Base-by-base conservation (phyloP, 2,888 invertebrate species). In the Vesta saturnalis region DNA sequence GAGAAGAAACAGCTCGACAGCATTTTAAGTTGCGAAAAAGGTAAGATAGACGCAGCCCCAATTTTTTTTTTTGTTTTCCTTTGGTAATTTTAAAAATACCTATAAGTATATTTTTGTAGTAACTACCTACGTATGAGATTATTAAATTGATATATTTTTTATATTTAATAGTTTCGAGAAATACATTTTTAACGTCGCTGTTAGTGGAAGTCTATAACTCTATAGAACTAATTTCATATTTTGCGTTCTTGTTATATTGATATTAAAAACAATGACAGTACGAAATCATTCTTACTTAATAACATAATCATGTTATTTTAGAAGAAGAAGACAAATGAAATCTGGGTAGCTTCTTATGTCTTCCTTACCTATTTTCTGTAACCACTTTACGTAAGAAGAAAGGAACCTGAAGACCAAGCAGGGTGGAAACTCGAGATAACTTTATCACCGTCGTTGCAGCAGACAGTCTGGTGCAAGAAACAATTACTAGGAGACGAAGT, bases 1-100 rank as follows among this genome's bases (percentile, higher is more conserved):
- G 54, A 54, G 54, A 54, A 54, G 21, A 14, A 54, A 54, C 21
- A 54, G 19, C 54, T 54, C n/a, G 54, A 54, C 19, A 19, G 54
- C 12, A 21, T 54, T 54, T 16, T 16, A 54, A 54, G 14, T 8
- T 54, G 54, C 21, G 54, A 19, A 18, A 18, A 47, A 47, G 49
- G 49, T 47, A 47, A 47, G 49, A 47, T 47, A 47, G 23, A 23
- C 23, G 23, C 23, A 23, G 23, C 8, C 23, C 23, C 3, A 23
- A 23, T 5, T 23, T 23, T 23, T 23, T n/a, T n/a, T 23, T 23
- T 23, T 23, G 23, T 23, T 23, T 23, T 23, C 23, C 23, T 23
- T 23, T 23, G 23, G 23, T 23, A 23, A n/a, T 8, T 23, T 23
- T 23, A 23, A 23, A 23, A 23, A 23, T 23, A 23, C 23, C 23